These are phyloP conservation scores for Microctenopoma lineatum DNA, from an alignment of 2,797 vertebrate species.

Conservation along the genomic window DNA sequence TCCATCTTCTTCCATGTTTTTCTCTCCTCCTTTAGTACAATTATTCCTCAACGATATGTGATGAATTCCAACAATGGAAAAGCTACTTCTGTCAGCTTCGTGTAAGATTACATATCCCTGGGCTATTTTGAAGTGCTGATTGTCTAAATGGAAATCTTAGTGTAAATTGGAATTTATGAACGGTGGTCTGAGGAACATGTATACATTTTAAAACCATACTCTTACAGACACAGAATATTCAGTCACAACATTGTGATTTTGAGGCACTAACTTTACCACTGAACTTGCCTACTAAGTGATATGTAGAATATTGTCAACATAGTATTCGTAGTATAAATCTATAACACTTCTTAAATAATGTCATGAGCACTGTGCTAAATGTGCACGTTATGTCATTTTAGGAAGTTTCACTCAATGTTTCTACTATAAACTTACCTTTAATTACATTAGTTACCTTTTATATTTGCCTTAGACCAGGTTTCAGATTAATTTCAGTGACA, in stretches of 20 bases:
- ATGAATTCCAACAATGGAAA: constrained; percentile 59
- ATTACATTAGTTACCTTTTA: neutral
- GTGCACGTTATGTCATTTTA: too few species aligned
- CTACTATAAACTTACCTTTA: neutral
- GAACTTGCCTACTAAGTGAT: constrained; percentile 9
- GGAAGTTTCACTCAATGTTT: neutral
- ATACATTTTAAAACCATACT: constrained; percentile 35
- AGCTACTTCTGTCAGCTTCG: constrained; percentile 31
- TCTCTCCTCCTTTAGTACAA: constrained; percentile 1
- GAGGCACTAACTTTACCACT: constrained; percentile 26
- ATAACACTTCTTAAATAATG: too few species aligned
- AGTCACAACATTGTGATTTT: constrained; percentile 28
- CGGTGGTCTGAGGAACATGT: constrained; percentile 20
- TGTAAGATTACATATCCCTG: constrained; percentile 44
- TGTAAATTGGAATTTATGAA: constrained; percentile 44
- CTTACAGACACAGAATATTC: constrained; percentile 43
- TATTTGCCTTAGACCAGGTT: neutral
- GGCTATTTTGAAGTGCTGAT: constrained; percentile 52
- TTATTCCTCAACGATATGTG: constrained; percentile 34
- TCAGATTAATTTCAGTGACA: too few species aligned
- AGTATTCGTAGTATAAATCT: too few species aligned
- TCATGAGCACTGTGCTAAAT: too few species aligned
- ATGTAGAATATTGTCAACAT: too few species aligned
- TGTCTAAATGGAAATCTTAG: constrained; percentile 18
- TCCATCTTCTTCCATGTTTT: neutral